These are phyloP conservation scores for Ameiurus melas DNA, from an alignment of 2,113 vertebrate genomes.

Conservation along the genomic window DNA sequence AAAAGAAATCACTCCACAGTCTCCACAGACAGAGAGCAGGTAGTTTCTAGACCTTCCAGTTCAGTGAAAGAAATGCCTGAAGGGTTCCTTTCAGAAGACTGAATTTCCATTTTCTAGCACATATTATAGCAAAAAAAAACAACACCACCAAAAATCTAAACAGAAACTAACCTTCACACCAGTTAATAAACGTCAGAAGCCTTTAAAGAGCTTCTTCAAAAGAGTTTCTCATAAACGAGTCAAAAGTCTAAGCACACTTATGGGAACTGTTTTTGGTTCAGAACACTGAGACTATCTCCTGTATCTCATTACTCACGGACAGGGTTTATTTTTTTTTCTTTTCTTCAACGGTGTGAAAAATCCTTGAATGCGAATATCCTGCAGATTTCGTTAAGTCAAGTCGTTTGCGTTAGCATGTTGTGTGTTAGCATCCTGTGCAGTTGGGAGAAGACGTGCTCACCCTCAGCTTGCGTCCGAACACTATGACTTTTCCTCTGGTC, in stretches of 20 bases:
- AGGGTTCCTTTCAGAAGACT: conserved; percentile 10
- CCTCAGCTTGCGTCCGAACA: conserved; percentile 94
- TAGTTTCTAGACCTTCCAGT: conserved; percentile 9
- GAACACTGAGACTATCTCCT: neutral
- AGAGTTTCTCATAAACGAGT: neutral
- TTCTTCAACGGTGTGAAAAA: neutral
- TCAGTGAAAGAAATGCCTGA: conserved; percentile 24
- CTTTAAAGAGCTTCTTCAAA: neutral
- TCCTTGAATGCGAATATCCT: neutral
- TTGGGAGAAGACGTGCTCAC: conserved; percentile 65
- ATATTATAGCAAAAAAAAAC: neutral
- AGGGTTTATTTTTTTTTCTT: neutral
- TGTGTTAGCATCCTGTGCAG: neutral
- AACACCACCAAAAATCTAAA: neutral
- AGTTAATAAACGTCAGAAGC: neutral
- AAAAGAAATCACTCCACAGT: conserved; percentile 17
- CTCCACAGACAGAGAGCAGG: conserved; percentile 4
- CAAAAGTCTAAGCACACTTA: neutral
- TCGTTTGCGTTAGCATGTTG: neutral
- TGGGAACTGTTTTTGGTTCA: neutral
- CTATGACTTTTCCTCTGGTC: conserved; percentile 88
- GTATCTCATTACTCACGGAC: neutral
- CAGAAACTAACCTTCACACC: neutral
- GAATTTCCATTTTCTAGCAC: neutral
- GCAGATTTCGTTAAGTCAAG: neutral